Evolutionary conservation across 2,797 vertebrate genomes (phyloP), one percentile per base, ranked within the genome.

Genomic region (Pseudotriccus pelzelni): DNA sequence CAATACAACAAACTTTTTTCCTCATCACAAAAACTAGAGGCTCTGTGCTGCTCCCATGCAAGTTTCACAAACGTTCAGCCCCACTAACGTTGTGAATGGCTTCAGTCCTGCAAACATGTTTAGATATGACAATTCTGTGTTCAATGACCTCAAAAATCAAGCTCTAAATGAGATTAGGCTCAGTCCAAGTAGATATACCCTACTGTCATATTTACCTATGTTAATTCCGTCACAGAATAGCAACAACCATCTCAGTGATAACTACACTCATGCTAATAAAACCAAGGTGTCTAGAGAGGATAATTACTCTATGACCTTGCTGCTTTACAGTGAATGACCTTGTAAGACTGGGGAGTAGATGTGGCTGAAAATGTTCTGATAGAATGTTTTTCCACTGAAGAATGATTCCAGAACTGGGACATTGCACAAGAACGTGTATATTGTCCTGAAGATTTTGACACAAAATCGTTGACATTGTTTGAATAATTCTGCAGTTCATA

Each of bases 251-350:
- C 90, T 63, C 62, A 49, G 41, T 80, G 93, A 76, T 59, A 91
- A 77, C 39, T 34, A 50, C 36, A n/a, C 43, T 91, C 46, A 39
- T 36, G 37, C 28, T 95, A 90, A 94, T 70, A 87, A 95, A 87
- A 76, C 22, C 11, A 24, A 90, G 76, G 43, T 59, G n/a, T 88
- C 59, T 91, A 34, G 44, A 88, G 79, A 86, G 22, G 13, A 62
- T 81, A 89, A 90, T 95, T 93, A 74, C 55, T 69, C 24, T 78
- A 10, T 46, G 80, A 96, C 80, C 89, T 93, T 53, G 41, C 41
- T 77, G 63, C 56, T 76, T 95, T 59, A 58, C 1, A 1, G n/a
- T 63, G 60, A 90, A 81, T 49, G 44, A 94, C 80, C 62, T 82
- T 66, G 7, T 47, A 76, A 79, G 50, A 79, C 4, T 63, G 52